Percentiles rank a stretch among this genome's conserved stretches.
Evolutionary conservation across 2,797 vertebrate species (phyloP).

Genomic region (Chaunax sp.): DNA sequence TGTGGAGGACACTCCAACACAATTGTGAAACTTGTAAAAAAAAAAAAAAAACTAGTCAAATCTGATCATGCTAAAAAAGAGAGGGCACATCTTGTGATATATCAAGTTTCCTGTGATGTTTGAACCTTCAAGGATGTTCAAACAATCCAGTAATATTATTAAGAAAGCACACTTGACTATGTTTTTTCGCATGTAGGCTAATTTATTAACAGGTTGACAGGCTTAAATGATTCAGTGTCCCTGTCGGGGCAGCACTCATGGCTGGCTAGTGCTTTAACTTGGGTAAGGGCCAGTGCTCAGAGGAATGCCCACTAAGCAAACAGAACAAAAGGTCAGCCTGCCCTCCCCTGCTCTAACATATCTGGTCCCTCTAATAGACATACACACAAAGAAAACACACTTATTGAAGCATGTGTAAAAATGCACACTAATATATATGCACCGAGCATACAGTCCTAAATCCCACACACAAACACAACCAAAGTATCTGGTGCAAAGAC

Average conservation of each 20-base stretch:
- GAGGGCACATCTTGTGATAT: neutral
- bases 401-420: constrained; percentile 4
- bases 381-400: constrained; percentile 27
- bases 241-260: constrained; percentile 48
- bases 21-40: no score
- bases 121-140: neutral
- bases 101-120: no score
- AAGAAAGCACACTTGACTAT: neutral
- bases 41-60: no score
- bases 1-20: no score
- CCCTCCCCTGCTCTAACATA: constrained; percentile 54
- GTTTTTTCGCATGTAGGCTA: neutral
- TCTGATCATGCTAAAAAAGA: no score
- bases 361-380: constrained; percentile 28
- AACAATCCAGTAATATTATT: neutral
- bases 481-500: constrained; percentile 18
- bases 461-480: neutral
- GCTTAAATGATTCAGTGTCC: constrained; percentile 32
- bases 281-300: constrained; percentile 64
- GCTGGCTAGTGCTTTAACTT: constrained; percentile 55
- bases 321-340: constrained; percentile 73
- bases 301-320: constrained; percentile 81
- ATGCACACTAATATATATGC: neutral
- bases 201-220: constrained; percentile 18
- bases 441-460: neutral